Conservation (phyloP, 2,888 invertebrate species). For the Harpagoxenus sublaevis region DNA sequence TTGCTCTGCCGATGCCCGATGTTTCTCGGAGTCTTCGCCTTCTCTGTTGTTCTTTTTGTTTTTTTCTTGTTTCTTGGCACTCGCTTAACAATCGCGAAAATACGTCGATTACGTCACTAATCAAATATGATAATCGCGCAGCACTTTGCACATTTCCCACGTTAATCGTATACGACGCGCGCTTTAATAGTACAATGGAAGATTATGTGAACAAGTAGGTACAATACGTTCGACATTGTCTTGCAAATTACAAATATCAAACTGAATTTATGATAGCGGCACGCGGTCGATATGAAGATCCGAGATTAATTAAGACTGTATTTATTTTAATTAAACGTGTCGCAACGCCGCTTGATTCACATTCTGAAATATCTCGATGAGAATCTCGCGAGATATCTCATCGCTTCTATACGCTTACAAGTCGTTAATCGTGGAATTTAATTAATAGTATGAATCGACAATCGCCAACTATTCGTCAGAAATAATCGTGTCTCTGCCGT, state of each 20-base stretch:
- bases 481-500: not conserved
- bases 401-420: not conserved
- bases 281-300: not conserved
- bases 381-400: not conserved
- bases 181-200: not conserved
- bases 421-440: not conserved
- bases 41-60: not conserved
- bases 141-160: not conserved
- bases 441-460: not conserved
- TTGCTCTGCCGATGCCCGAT: not conserved
- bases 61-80: not conserved
- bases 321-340: conserved; percentile 8
- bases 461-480: not conserved
- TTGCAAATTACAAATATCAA: not conserved
- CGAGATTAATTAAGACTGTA: not conserved
- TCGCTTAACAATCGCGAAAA: not conserved
- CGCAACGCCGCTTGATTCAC: not conserved
- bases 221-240: conserved; percentile 9
- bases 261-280: not conserved
- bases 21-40: not conserved
- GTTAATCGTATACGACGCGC: not conserved
- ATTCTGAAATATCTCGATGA: not conserved
- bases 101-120: not conserved
- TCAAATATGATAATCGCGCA: not conserved
- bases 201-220: not conserved